Conservation (phyloP, 53 echinoderm and acorn worm species). For the Henricia sp. region DNA sequence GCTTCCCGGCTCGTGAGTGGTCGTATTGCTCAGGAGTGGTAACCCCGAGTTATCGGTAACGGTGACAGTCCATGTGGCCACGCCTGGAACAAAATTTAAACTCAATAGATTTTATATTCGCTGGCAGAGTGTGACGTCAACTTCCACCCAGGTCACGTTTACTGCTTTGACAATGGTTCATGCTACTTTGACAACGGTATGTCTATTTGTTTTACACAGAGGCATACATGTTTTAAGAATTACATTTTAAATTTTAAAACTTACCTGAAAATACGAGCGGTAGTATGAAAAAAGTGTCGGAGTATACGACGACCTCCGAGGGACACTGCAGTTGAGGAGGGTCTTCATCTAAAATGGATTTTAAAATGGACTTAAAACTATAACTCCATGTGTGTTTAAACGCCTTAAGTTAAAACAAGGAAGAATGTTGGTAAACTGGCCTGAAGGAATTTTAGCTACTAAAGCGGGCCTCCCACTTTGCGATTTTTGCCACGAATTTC, state of each 20-base stretch:
- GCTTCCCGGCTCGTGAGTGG: conserved; percentile 7
- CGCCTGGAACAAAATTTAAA: neutral
- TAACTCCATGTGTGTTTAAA: neutral
- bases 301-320: neutral
- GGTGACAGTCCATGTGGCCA: conserved; percentile 14
- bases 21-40: neutral
- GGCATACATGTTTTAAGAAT: neutral
- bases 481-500: too few relatives aligned
- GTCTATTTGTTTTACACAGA: neutral
- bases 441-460: too few relatives aligned
- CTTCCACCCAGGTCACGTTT: too few relatives aligned
- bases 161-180: too few relatives aligned
- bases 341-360: neutral
- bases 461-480: too few relatives aligned
- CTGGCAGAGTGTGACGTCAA: too few relatives aligned
- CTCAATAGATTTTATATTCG: neutral
- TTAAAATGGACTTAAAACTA: neutral
- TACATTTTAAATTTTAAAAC: neutral
- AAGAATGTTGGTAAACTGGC: too few relatives aligned
- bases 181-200: neutral
- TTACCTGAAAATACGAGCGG: neutral
- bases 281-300: neutral
- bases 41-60: conserved; percentile 9
- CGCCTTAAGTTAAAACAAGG: neutral
- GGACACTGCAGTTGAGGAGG: neutral